Evolutionary conservation across 2,888 invertebrate species (phyloP).

Genomic region (Cactoblastis cactorum): DNA sequence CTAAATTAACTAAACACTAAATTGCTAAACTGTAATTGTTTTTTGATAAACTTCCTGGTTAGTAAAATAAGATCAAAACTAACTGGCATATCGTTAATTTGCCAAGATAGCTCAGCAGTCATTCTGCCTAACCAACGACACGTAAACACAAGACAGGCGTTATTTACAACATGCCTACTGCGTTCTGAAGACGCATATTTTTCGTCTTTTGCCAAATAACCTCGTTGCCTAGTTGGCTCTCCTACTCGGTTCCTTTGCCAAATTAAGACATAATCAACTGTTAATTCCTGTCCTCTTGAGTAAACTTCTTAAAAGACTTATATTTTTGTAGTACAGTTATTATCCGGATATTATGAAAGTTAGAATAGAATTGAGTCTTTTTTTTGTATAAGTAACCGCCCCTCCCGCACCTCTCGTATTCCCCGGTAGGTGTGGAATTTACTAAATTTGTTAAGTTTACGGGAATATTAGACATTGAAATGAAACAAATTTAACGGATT

Average conservation of each 20-base stretch:
- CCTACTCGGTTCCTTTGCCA: neutral
- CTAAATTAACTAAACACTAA: too few relatives aligned
- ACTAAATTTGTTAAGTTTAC: too few relatives aligned
- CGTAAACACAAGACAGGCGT: neutral
- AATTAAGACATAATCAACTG: constrained; percentile 9
- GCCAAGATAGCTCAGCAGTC: neutral
- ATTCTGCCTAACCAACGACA: neutral
- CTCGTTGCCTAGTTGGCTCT: neutral
- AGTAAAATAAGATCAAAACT: neutral
- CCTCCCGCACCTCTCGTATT: neutral
- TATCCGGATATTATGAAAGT: too few relatives aligned
- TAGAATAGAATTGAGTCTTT: neutral
- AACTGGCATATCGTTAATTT: neutral
- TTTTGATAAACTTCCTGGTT: too few relatives aligned
- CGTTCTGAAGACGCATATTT: neutral
- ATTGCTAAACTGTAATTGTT: too few relatives aligned
- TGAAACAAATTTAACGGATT: too few relatives aligned
- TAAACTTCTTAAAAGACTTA: neutral
- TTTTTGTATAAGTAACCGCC: too few relatives aligned
- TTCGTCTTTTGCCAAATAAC: neutral
- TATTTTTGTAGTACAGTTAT: neutral
- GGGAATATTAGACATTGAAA: too few relatives aligned
- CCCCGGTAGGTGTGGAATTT: too few relatives aligned
- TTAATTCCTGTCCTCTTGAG: neutral
- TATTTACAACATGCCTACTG: neutral